Evolutionary conservation across 1,140 invertebrate genomes (phyloP).

Genomic region (Phthorimaea operculella): DNA sequence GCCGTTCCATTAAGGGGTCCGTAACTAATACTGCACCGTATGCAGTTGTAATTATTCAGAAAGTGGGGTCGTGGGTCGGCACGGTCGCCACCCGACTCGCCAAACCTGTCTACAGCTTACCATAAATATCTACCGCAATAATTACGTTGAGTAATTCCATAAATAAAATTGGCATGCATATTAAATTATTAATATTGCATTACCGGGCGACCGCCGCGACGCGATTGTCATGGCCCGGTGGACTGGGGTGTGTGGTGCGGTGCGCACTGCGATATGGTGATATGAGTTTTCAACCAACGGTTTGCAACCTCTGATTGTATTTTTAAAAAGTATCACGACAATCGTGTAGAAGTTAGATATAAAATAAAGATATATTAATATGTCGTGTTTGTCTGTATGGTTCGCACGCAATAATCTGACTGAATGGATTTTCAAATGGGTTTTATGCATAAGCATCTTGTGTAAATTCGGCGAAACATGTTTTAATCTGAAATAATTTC

Average conservation of each 20-base stretch:
- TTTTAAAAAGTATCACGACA: no score
- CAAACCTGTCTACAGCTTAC: not conserved
- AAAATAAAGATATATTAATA: no score
- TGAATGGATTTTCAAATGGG: no score
- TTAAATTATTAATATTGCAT: slow-evolving; percentile 5
- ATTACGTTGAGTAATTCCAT: slow-evolving; percentile 6
- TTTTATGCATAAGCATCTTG: no score
- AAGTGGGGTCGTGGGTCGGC: slow-evolving; percentile 1
- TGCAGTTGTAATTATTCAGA: slow-evolving; percentile 4
- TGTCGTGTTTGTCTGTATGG: no score
- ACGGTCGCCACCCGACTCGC: not conserved
- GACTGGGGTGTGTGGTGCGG: not conserved
- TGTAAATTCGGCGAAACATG: no score
- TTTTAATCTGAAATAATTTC: no score
- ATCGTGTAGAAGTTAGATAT: no score
- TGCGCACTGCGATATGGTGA: not conserved
- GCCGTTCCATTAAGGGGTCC: not conserved
- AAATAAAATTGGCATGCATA: slow-evolving; percentile 6
- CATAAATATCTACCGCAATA: slow-evolving; percentile 5
- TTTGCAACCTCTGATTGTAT: no score
- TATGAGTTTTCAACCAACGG: no score
- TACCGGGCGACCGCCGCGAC: not conserved
- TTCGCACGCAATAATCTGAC: no score
- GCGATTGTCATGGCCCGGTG: not conserved
- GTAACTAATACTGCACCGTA: not conserved